A percentile compares a stretch with the other conserved stretches of the same genome.
These are phyloP conservation scores for Atlantisia rogersi DNA, from an alignment of 2,113 vertebrate species.

Conservation along the genomic window DNA sequence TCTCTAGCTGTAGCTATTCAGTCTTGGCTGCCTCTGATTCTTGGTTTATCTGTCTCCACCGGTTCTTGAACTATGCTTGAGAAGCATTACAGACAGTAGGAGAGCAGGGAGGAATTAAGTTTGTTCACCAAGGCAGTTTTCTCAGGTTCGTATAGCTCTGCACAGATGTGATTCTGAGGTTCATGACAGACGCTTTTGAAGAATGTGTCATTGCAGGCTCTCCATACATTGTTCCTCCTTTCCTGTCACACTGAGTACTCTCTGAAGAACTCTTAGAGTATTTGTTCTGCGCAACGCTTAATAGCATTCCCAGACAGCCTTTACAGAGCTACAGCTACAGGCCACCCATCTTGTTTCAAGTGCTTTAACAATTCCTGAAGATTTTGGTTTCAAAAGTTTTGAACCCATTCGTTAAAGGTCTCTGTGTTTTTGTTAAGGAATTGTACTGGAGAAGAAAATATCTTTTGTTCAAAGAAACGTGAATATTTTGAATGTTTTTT, in stretches of 20 bases:
- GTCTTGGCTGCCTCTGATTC: not conserved
- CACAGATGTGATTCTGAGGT: not conserved
- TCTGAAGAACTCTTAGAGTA: constrained; percentile 53
- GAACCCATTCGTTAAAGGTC: not conserved
- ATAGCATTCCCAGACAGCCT: constrained; percentile 42
- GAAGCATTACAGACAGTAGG: not conserved
- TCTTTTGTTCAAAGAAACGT: not conserved
- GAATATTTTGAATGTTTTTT: not conserved
- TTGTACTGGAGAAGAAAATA: not conserved
- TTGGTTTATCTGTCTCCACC: not conserved
- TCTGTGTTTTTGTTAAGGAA: not conserved
- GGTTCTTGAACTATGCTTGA: not conserved
- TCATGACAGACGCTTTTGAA: constrained; percentile 27
- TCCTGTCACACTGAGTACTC: constrained; percentile 42
- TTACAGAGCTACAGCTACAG: constrained; percentile 10
- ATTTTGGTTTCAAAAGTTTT: constrained; percentile 40
- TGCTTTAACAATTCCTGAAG: constrained; percentile 20
- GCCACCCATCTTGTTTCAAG: constrained; percentile 36
- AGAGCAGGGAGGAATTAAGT: not conserved
- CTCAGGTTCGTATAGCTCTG: not conserved
- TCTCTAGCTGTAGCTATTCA: not conserved
- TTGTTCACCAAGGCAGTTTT: not conserved
- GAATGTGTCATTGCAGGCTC: not conserved
- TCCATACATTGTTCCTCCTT: constrained; percentile 3
- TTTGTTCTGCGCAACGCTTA: constrained; percentile 27